Percentiles rank a stretch among this genome's conserved stretches.
Conservation (phyloP, 2,888 invertebrate species). For the Copidosoma aretas region DNA sequence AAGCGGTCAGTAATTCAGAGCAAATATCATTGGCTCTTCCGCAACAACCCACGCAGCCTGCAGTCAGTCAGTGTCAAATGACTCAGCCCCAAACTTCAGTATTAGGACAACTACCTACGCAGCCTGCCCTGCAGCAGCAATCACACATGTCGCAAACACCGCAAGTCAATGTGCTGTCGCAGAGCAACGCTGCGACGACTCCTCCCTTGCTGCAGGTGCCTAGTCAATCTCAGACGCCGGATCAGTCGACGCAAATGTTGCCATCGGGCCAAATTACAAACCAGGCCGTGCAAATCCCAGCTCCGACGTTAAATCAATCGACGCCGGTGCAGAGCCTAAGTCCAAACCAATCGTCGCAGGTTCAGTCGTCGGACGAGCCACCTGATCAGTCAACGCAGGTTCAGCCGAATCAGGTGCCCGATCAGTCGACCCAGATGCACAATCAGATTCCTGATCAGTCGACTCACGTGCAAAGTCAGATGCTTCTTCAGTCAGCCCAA, state of each 20-base stretch:
- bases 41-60: conserved; percentile 32
- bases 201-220: conserved; percentile 26
- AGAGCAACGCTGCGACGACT: conserved; percentile 46
- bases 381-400: conserved; percentile 44
- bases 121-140: conserved; percentile 44
- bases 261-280: conserved; percentile 26
- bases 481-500: conserved; percentile 42
- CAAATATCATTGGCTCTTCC: not conserved
- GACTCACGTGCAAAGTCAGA: conserved; percentile 25
- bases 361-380: conserved; percentile 42
- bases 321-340: conserved; percentile 35
- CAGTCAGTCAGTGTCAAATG: conserved; percentile 42
- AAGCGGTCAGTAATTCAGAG: not conserved
- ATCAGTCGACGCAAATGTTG: conserved; percentile 33
- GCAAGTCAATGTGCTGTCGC: conserved; percentile 48
- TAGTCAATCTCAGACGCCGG: conserved; percentile 38
- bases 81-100: conserved; percentile 42
- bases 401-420: conserved; percentile 41
- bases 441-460: conserved; percentile 39
- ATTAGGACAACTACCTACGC: conserved; percentile 40
- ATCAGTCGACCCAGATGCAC: conserved; percentile 45
- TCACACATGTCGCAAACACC: conserved; percentile 26
- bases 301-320: conserved; percentile 41
- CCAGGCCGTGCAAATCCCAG: conserved; percentile 46
- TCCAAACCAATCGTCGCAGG: conserved; percentile 46